These are phyloP conservation scores for Aulostomus chinensis DNA, from an alignment of 2,797 vertebrate species.

Conservation along the genomic window DNA sequence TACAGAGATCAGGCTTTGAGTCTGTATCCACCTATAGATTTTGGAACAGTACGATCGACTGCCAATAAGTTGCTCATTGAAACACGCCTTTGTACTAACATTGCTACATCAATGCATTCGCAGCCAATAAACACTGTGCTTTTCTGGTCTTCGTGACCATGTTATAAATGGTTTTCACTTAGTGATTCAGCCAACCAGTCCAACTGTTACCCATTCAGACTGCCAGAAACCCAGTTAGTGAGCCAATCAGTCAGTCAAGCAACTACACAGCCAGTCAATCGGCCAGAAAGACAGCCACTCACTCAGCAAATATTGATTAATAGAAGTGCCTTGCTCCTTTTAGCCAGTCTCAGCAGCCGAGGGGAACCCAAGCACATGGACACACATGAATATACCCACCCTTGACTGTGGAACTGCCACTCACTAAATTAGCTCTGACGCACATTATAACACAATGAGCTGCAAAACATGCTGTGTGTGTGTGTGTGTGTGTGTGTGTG, in stretches of 20 bases:
- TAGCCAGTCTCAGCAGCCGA: conserved; percentile 91
- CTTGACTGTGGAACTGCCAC: conserved; percentile 86
- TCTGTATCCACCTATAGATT: conserved; percentile 4
- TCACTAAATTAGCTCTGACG: conserved; percentile 95
- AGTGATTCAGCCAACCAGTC: conserved; percentile 78
- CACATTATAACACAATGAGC: conserved; percentile 85
- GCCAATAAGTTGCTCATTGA: background rate
- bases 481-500: background rate
- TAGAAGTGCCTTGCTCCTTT: conserved; percentile 97
- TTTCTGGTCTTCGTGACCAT: conserved; percentile 6
- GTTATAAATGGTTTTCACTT: conserved; percentile 45
- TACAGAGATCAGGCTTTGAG: background rate
- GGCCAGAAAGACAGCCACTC: conserved; percentile 88
- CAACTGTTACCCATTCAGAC: conserved; percentile 42
- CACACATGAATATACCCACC: conserved; percentile 69
- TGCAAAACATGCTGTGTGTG: conserved; percentile 21
- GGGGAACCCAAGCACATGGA: conserved; percentile 85
- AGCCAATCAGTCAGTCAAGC: conserved; percentile 49
- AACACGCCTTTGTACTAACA: background rate
- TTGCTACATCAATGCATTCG: background rate
- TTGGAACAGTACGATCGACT: background rate
- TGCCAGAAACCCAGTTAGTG: conserved; percentile 29
- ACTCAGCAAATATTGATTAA: conserved; percentile 98
- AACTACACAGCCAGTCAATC: conserved; percentile 77
- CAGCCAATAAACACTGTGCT: background rate